A percentile compares a stretch with the other conserved stretches of the same genome.
Evolutionary conservation across 2,888 invertebrate species (phyloP).

Genomic region (Halictus quadricinctus): DNA sequence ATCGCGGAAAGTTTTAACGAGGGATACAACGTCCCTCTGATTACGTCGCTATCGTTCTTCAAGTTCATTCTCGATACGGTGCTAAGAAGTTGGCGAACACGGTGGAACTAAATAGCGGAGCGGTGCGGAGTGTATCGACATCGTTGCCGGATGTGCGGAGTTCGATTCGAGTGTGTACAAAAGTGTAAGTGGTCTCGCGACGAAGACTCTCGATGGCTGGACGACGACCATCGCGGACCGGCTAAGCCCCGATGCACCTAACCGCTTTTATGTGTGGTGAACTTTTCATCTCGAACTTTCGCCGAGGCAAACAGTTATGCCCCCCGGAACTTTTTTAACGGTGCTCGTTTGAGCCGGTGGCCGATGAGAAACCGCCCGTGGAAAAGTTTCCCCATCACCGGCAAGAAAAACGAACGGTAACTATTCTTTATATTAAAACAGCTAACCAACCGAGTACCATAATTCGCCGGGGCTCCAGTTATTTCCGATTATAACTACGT

Average conservation of each 20-base stretch:
- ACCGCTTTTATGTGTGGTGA: conserved; percentile 28
- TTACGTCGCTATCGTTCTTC: not conserved
- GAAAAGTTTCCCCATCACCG: conserved; percentile 32
- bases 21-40: not conserved
- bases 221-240: not conserved
- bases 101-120: not conserved
- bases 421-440: conserved; percentile 28
- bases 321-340: conserved; percentile 34
- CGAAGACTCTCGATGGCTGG: conserved; percentile 1
- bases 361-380: conserved; percentile 33
- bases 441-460: conserved; percentile 11
- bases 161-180: conserved; percentile 10
- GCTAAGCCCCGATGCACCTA: conserved; percentile 14
- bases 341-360: conserved; percentile 22
- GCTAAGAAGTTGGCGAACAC: not conserved
- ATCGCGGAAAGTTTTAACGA: not conserved
- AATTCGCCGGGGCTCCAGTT: not conserved
- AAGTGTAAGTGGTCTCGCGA: not conserved
- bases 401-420: conserved; percentile 21
- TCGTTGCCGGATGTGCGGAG: not conserved
- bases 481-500: conserved; percentile 6
- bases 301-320: conserved; percentile 17
- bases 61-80: not conserved
- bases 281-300: conserved; percentile 43
- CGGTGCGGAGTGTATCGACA: not conserved